Base-by-base conservation (phyloP, 2,888 invertebrate genomes). In the Sinopyrophorus schimmeli region DNA sequence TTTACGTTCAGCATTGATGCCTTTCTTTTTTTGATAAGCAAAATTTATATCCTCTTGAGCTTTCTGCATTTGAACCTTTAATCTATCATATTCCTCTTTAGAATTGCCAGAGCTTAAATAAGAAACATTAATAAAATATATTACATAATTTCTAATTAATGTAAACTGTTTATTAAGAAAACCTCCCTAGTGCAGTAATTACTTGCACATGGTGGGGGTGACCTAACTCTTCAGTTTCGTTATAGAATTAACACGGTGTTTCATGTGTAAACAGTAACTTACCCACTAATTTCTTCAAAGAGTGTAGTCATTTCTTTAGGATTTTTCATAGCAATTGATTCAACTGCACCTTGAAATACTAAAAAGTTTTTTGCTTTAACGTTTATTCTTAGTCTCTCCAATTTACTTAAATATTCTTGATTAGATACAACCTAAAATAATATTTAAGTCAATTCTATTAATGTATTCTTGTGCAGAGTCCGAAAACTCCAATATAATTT, bases 321-420 rank as follows among this genome's bases (percentile, higher is more conserved):
- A 74, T 95, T 98, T 77, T 99, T 99, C 97, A 99, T 99, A 6
- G 99, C 99, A 61, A 99, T 97, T 43, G 92, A 95, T 74, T 99
- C 99, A 0, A 99, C 97, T 1, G 96, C 96, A 0, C 99, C 99
- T 83, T 99, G 99, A 74, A 98, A 99, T 3, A 99, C 99, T 30
- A 99, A 77, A 74, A 99, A 99, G 73, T 99, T 99, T 74, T 98
- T 98, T 1, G 97, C 98, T 73, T 99, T 99, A 18, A 96, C 97
- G 74, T 98, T 95, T 64, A 99, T 98, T 24, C 97, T 92, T 37
- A 99, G 79, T 64, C 89, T 89, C 74, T 98, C 98, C 60, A 99
- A 75, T 69, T 92, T 92, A 2, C 82, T 77, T 10, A 94, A 78
- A 73, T 99, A 99, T 23, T 84, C 83, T 61, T 84, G 86, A 53